Conservation (phyloP, 2,888 invertebrate genomes). For the Drosophila demipolita region DNA sequence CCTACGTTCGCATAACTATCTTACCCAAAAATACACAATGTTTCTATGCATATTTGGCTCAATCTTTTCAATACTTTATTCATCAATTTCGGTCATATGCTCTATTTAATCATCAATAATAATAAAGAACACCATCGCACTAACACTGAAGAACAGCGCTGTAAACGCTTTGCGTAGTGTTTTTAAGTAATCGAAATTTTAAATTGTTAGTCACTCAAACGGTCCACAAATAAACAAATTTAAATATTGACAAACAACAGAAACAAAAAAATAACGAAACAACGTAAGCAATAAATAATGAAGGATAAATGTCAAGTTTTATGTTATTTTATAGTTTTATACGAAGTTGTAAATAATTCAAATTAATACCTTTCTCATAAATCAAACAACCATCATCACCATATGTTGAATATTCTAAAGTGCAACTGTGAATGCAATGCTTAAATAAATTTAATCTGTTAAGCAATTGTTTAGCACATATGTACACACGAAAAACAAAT, state of each 20-base stretch:
- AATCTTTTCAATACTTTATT: conserved; percentile 46
- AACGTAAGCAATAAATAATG: conserved; percentile 39
- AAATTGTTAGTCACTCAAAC: conserved; percentile 57
- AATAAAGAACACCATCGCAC: not conserved
- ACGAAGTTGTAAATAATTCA: conserved; percentile 59
- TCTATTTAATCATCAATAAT: conserved; percentile 31
- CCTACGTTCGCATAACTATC: conserved; percentile 28
- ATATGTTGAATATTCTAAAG: conserved; percentile 46
- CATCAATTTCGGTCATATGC: conserved; percentile 45
- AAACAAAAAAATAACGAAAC: conserved; percentile 20
- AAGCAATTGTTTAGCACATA: conserved; percentile 56
- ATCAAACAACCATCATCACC: conserved; percentile 46
- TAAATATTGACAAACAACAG: conserved; percentile 1
- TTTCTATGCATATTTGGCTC: conserved; percentile 48
- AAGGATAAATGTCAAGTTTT: conserved; percentile 33
- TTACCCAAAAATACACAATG: conserved; percentile 18
- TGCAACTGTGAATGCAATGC: conserved; percentile 41
- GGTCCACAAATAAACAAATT: conserved; percentile 51
- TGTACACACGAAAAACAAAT: conserved; percentile 21
- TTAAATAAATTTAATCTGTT: conserved; percentile 55
- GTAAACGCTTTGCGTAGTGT: conserved; percentile 23
- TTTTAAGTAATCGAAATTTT: conserved; percentile 35
- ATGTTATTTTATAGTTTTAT: conserved; percentile 48
- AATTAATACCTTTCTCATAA: conserved; percentile 41
- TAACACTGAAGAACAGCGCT: conserved; percentile 10